Conservation (phyloP, 2,113 vertebrate genomes). For the Tetrao urogallus region DNA sequence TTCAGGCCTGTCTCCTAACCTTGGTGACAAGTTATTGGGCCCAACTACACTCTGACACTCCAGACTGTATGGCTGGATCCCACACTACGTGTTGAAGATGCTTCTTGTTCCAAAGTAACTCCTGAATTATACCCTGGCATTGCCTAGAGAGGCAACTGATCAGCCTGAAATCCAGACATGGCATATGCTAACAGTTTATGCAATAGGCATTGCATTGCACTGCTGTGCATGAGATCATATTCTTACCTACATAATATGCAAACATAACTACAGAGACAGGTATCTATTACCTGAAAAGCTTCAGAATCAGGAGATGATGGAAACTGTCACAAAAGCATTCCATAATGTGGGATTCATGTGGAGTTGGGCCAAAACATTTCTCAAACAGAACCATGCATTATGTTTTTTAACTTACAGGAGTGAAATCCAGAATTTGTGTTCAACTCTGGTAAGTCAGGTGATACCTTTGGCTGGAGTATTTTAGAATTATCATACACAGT, state of each 20-base stretch:
- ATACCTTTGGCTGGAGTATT: not conserved
- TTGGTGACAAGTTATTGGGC: not conserved
- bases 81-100: not conserved
- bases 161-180: not conserved
- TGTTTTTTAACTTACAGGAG: not conserved
- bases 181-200: not conserved
- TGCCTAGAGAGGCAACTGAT: not conserved
- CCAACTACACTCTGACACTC: not conserved
- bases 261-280: not conserved
- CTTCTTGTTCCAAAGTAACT: not conserved
- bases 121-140: not conserved
- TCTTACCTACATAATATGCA: not conserved
- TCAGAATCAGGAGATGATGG: not conserved
- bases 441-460: not conserved
- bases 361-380: not conserved
- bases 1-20: not conserved
- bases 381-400: not conserved
- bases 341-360: not conserved
- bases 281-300: not conserved
- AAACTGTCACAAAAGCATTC: not conserved
- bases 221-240: fast-evolving
- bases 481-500: not conserved
- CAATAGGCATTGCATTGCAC: not conserved
- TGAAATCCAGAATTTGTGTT: not conserved
- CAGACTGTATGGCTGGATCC: not conserved